Base-by-base conservation (phyloP, 2,797 vertebrate genomes). In the Artibeus lituratus region DNA sequence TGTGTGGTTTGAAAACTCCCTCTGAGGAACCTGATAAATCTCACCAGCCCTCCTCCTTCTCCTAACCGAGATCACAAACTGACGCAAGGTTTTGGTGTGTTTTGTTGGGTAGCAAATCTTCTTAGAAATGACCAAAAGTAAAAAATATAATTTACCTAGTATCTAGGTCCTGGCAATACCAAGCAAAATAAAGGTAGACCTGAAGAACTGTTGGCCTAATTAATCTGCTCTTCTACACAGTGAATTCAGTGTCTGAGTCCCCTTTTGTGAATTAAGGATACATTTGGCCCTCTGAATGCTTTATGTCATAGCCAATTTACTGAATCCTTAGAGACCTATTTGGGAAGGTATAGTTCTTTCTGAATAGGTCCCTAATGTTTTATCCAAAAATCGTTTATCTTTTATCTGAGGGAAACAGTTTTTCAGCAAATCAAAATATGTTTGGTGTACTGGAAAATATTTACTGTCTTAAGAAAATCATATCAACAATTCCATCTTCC, bases 401-500 rank as follows among this genome's bases (percentile, higher is more conserved):
- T 82, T 85, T 70, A 87, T 78, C 24, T 90, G 47, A 74, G 7
- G 44, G 2, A 73, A 90, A 35, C 21, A 57, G 39, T 81, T 65
- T 73, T 84, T 89, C 67, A 44, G 39, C 32, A 90, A 95, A 90
- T 92, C 7, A 69, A 92, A 92, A 83, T 69, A 87, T 59, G 21
- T 59, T 90, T 37, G 77, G 18, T 82, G n/a, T 83, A 70, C 29
- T 84, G 16, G 26, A 55, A 95, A 87, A 76, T 67, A 76, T 53
- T 80, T 32, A 87, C 65, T 73, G 4, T 65, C 53, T 57, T 32
- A 76, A 80, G n/a, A 47, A 77, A 82, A 65, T 90, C 53, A 55
- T 80, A 85, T 32, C 16, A 37, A 67, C 19, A 51, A 55, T 76
- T 87, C 37, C 37, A 44, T 78, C 42, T 90, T 84, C 62, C 62